A percentile compares a stretch with the other conserved stretches of the same genome.
phyloP scores from a whole-genome alignment of 2,888 invertebrate species.

The Pristionchus maxplancki region DNA sequence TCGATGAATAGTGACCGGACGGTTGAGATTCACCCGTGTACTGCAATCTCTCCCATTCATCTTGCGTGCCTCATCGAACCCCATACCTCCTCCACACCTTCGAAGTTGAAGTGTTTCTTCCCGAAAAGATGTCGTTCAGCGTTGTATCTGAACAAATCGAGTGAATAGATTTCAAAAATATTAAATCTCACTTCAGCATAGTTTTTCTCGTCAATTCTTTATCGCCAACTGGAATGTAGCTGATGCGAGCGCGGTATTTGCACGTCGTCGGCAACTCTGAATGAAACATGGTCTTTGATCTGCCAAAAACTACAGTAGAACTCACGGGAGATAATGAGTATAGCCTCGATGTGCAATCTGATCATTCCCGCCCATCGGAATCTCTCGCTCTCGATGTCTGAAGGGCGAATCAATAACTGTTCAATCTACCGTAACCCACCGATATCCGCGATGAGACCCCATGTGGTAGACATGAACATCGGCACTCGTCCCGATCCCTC shows the following conservation, averaged over 20 bases:
- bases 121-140: slow-evolving; percentile 60
- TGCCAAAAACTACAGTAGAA: too few species aligned
- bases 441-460: slow-evolving; percentile 72
- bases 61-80: too few species aligned
- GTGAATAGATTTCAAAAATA: too few species aligned
- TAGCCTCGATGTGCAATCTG: slow-evolving; percentile 69
- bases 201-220: slow-evolving; percentile 58
- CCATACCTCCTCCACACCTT: slow-evolving; percentile 54
- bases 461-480: slow-evolving; percentile 68
- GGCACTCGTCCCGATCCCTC: slow-evolving; percentile 49
- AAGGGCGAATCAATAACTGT: not conserved
- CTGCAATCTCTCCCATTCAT: too few species aligned
- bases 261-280: slow-evolving; percentile 64
- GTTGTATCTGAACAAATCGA: slow-evolving; percentile 12
- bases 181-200: slow-evolving; percentile 49
- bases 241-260: slow-evolving; percentile 63
- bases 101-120: slow-evolving; percentile 61
- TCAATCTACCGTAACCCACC: slow-evolving; percentile 54
- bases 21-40: not conserved
- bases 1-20: slow-evolving; percentile 26
- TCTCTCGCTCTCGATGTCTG: slow-evolving; percentile 68
- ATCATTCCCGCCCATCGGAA: slow-evolving; percentile 70
- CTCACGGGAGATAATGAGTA: slow-evolving; percentile 64
- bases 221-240: slow-evolving; percentile 67
- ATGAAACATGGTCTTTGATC: not conserved